A percentile compares a stretch with the other conserved stretches of the same genome.
phyloP scores from a whole-genome alignment of 2,888 invertebrate species.

The Agriopis leucophaearia region DNA sequence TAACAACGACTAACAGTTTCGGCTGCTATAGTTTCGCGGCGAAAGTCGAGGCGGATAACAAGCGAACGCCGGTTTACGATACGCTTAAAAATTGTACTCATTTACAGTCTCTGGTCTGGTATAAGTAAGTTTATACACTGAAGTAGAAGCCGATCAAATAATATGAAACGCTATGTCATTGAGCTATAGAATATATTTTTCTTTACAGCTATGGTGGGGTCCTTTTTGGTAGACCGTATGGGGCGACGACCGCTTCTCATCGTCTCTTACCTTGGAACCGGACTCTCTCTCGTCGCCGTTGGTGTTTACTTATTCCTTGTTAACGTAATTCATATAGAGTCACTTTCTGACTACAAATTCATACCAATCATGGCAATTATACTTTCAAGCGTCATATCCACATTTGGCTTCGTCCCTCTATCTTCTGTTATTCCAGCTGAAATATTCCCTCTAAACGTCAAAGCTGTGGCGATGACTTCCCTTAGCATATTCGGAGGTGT shows the following conservation, averaged over 20 bases:
- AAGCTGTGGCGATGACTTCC: conserved; percentile 79
- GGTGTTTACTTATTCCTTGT: conserved; percentile 66
- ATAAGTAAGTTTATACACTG: not conserved
- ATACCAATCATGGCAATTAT: conserved; percentile 72
- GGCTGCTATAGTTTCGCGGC: too few species aligned
- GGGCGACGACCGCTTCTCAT: conserved; percentile 74
- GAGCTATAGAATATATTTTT: not conserved
- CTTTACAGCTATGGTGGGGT: conserved; percentile 60
- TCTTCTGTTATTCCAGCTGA: conserved; percentile 80
- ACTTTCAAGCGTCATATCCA: conserved; percentile 57
- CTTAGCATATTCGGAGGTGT: conserved; percentile 73
- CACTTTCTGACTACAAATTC: conserved; percentile 48
- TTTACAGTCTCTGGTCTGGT: too few species aligned
- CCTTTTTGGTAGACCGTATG: conserved; percentile 59
- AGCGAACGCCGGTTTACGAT: too few species aligned
- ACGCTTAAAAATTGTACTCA: too few species aligned
- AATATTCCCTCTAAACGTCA: conserved; percentile 82
- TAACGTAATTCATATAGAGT: conserved; percentile 46
- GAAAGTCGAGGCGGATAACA: too few species aligned
- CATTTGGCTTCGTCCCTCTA: conserved; percentile 75
- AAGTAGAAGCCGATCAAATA: not conserved
- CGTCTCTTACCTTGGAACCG: conserved; percentile 65
- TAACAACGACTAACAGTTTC: too few species aligned
- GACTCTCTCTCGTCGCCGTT: conserved; percentile 50
- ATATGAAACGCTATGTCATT: not conserved